These are phyloP conservation scores for Drosophila eugracilis DNA, from an alignment of 1,140 invertebrate genomes.

Conservation along the genomic window DNA sequence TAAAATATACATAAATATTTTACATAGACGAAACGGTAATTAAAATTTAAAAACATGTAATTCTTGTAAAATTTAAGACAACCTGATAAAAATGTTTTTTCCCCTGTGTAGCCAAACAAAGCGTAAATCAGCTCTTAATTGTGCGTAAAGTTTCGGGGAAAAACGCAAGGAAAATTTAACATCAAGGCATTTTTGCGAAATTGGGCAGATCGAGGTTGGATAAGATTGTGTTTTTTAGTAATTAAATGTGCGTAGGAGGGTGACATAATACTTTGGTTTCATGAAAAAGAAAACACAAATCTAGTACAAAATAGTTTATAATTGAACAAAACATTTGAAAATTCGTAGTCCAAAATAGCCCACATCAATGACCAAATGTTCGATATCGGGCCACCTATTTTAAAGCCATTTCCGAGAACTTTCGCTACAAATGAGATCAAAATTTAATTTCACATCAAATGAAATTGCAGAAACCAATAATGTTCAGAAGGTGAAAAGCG, in stretches of 20 bases:
- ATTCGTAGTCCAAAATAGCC: too few species aligned
- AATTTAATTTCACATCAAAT: neutral
- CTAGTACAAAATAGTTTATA: too few species aligned
- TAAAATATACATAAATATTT: neutral
- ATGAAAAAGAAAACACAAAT: neutral
- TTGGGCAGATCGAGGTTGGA: conserved; percentile 8
- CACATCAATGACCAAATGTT: neutral
- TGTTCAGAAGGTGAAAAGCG: neutral
- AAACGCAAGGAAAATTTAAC: conserved; percentile 4
- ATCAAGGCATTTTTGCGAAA: conserved; percentile 12
- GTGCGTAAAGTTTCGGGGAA: conserved; percentile 47
- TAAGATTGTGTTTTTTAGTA: neutral
- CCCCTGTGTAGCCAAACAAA: conserved; percentile 25
- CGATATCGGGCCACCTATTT: neutral
- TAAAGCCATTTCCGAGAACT: neutral
- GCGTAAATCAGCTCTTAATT: conserved; percentile 58
- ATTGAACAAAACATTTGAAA: too few species aligned
- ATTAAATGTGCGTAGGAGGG: neutral
- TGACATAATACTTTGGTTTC: conserved; percentile 5
- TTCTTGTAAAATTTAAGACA: neutral
- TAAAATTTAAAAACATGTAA: neutral
- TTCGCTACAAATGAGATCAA: neutral
- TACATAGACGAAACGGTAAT: neutral
- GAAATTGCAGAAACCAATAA: neutral
- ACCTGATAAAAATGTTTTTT: neutral